A percentile compares a stretch with the other conserved stretches of the same genome.
Evolutionary conservation across 2,888 invertebrate species (phyloP).

Genomic region (Hydroisotoma schaefferi): DNA sequence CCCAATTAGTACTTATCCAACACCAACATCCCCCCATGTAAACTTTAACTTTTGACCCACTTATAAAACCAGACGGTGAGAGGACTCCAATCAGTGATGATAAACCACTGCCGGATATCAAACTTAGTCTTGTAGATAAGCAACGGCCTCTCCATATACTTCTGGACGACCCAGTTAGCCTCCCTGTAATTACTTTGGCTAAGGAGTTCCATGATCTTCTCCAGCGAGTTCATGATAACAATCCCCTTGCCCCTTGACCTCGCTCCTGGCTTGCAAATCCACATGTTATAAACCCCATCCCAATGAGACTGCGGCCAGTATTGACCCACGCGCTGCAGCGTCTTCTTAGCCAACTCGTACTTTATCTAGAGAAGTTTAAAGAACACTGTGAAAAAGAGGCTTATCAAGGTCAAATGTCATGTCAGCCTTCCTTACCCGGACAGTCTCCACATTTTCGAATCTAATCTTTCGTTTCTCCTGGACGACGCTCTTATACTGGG

Average conservation of each 20-base stretch:
- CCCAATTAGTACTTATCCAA: not conserved
- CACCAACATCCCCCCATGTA: not conserved
- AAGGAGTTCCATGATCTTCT: slow-evolving; percentile 74
- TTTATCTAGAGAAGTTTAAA: slow-evolving; percentile 52
- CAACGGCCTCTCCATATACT: slow-evolving; percentile 88
- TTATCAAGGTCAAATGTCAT: not conserved
- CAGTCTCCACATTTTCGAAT: slow-evolving; percentile 31
- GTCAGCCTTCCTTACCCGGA: slow-evolving; percentile 18
- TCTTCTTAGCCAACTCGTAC: slow-evolving; percentile 59
- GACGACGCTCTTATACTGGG: slow-evolving; percentile 65
- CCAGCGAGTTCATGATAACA: slow-evolving; percentile 76
- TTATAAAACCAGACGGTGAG: slow-evolving; percentile 89
- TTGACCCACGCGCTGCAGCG: slow-evolving; percentile 64
- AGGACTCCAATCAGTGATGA: slow-evolving; percentile 85
- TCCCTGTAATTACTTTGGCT: slow-evolving; percentile 64
- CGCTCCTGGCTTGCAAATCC: slow-evolving; percentile 94
- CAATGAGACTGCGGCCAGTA: slow-evolving; percentile 78
- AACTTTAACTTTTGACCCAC: slow-evolving; percentile 53
- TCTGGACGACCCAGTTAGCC: slow-evolving; percentile 78
- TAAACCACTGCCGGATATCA: slow-evolving; percentile 93
- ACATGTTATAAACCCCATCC: slow-evolving; percentile 83
- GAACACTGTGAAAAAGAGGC: not conserved
- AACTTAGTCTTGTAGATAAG: slow-evolving; percentile 88
- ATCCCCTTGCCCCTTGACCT: slow-evolving; percentile 90
- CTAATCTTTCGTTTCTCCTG: slow-evolving; percentile 54